These are phyloP conservation scores for Delphinus delphis DNA, from an alignment of 2,113 vertebrate genomes.

Conservation along the genomic window DNA sequence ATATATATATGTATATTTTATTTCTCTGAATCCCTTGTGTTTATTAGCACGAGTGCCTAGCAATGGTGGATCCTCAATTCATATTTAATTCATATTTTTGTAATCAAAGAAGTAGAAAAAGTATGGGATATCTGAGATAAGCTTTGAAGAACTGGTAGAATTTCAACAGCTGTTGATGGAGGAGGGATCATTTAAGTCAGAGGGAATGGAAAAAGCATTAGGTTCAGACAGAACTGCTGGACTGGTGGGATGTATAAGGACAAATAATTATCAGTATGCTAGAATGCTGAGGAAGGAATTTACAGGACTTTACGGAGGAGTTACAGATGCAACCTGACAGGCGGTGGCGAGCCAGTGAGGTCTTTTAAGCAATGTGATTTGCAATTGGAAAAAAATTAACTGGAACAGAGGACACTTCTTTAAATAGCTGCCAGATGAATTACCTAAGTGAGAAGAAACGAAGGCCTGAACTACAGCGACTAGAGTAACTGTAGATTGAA, in stretches of 20 bases:
- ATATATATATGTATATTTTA: neutral
- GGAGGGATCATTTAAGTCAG: neutral
- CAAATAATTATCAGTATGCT: no score
- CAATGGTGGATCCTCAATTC: neutral
- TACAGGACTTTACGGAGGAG: neutral
- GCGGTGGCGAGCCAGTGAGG: neutral
- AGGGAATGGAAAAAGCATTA: neutral
- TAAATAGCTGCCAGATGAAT: neutral
- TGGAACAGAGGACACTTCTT: neutral
- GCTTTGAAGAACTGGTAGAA: neutral
- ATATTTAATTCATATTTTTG: neutral
- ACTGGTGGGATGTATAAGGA: accelerated
- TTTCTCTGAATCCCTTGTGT: neutral
- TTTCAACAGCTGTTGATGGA: neutral
- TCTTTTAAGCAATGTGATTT: neutral
- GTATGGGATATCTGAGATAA: neutral
- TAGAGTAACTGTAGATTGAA: neutral
- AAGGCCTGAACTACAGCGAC: neutral
- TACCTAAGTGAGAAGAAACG: neutral
- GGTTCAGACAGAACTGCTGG: neutral
- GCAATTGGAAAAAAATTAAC: neutral
- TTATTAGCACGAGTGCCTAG: neutral
- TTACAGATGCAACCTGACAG: neutral
- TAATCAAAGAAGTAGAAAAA: neutral
- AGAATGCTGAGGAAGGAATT: neutral